Percentiles rank a stretch among this genome's conserved stretches.
Conservation (phyloP, 30 jellyfish, hydroid and myxozoan species). For the Cassiopea xamachana region DNA sequence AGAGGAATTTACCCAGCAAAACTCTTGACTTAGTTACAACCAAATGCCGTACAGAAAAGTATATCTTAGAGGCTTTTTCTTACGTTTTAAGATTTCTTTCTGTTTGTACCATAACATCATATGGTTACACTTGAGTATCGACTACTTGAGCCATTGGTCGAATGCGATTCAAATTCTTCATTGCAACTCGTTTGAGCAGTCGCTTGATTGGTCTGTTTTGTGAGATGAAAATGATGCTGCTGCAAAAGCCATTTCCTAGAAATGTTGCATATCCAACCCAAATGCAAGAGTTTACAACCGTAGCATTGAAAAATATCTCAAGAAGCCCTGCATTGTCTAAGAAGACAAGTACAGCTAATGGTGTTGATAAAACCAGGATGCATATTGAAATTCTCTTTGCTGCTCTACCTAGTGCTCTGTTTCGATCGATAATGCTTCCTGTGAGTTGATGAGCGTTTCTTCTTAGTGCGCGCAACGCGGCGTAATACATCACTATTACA, state of each 20-base stretch:
- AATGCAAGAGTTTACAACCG: neutral
- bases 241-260: neutral
- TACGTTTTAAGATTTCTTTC: no score
- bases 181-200: neutral
- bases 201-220: neutral
- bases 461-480: neutral
- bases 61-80: no score
- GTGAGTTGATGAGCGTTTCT: neutral
- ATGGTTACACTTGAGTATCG: no score
- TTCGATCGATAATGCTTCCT: neutral
- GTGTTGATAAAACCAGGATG: neutral
- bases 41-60: no score
- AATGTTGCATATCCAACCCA: neutral
- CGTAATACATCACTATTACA: neutral
- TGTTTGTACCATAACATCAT: no score
- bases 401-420: slow-evolving; percentile 1
- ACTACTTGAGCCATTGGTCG: no score
- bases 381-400: neutral
- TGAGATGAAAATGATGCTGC: slow-evolving; percentile 7
- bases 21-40: no score
- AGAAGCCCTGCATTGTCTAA: neutral
- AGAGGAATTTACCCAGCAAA: no score
- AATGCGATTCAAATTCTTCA: no score
- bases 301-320: no score
- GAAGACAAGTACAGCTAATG: neutral